phyloP scores from a whole-genome alignment of 1,140 invertebrate genomes.

The Macrotrachela quadricornifera region DNA sequence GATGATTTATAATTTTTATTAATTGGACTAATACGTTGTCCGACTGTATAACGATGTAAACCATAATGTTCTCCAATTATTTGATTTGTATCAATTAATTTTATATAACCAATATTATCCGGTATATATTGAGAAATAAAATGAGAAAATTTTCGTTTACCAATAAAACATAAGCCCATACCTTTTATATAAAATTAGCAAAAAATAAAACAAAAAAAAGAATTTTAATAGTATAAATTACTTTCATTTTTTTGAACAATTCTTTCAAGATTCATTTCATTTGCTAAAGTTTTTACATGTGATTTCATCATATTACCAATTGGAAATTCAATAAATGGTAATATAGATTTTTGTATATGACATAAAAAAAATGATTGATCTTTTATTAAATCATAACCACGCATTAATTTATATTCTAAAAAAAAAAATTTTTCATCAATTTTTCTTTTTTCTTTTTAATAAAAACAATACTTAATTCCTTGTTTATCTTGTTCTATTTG shows the following conservation, averaged over 20 bases:
- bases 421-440: constrained; percentile 28
- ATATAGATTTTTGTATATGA: constrained; percentile 51
- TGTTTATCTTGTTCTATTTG: constrained; percentile 43
- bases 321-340: constrained; percentile 70
- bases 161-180: constrained; percentile 89
- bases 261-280: constrained; percentile 42
- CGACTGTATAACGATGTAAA: constrained; percentile 67
- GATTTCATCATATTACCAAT: constrained; percentile 51
- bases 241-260: constrained; percentile 64
- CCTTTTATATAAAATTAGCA: constrained; percentile 19
- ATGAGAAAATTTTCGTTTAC: constrained; percentile 37
- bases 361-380: constrained; percentile 88
- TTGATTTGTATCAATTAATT: constrained; percentile 55
- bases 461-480: no score
- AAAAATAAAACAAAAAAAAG: no score
- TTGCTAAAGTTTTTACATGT: constrained; percentile 57
- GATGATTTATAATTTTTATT: constrained; percentile 10
- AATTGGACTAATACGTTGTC: constrained; percentile 44
- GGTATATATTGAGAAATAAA: constrained; percentile 50
- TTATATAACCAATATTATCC: constrained; percentile 50
- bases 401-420: constrained; percentile 35
- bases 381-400: constrained; percentile 51
- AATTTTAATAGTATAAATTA: no score
- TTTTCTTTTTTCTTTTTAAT: constrained; percentile 16
- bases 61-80: constrained; percentile 60